A percentile compares a stretch with the other conserved stretches of the same genome.
Conservation (phyloP, 2,797 vertebrate species). For the Knipowitschia caucasica region DNA sequence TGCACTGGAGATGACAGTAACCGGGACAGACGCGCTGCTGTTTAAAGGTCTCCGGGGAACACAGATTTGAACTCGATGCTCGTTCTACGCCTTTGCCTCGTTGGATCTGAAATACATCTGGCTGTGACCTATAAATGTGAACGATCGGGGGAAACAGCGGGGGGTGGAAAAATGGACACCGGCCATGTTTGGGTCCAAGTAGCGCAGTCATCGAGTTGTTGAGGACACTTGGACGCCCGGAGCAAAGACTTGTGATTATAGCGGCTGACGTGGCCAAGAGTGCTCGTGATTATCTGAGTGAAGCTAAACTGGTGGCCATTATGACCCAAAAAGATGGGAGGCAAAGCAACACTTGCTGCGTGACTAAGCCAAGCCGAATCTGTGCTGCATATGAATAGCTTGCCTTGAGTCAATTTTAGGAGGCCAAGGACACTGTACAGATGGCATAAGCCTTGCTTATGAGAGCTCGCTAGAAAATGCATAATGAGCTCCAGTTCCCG, state of each 20-base stretch:
- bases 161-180: slow-evolving; percentile 10
- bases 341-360: slow-evolving; percentile 22
- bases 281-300: slow-evolving; percentile 18
- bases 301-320: slow-evolving; percentile 31
- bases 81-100: slow-evolving; percentile 28
- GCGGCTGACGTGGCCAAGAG: slow-evolving; percentile 15
- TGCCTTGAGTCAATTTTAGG: slow-evolving; percentile 35
- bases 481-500: slow-evolving; percentile 13
- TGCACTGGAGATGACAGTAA: slow-evolving; percentile 61
- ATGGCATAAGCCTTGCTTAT: slow-evolving; percentile 27
- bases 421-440: slow-evolving; percentile 41
- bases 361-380: slow-evolving; percentile 46
- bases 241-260: slow-evolving; percentile 24
- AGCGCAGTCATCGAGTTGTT: slow-evolving; percentile 42
- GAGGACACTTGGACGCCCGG: slow-evolving; percentile 26
- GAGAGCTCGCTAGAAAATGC: slow-evolving; percentile 18
- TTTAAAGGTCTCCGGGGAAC: slow-evolving; percentile 64
- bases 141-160: slow-evolving; percentile 28
- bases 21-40: slow-evolving; percentile 50
- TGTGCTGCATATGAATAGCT: slow-evolving; percentile 47
- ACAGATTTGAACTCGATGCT: slow-evolving; percentile 41
- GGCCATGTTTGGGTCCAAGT: slow-evolving; percentile 33
- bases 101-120: slow-evolving; percentile 35
- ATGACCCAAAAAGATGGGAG: slow-evolving; percentile 30
- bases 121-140: slow-evolving; percentile 50